phyloP scores from a whole-genome alignment of 2,888 invertebrate species.

The Helobdella robusta region DNA sequence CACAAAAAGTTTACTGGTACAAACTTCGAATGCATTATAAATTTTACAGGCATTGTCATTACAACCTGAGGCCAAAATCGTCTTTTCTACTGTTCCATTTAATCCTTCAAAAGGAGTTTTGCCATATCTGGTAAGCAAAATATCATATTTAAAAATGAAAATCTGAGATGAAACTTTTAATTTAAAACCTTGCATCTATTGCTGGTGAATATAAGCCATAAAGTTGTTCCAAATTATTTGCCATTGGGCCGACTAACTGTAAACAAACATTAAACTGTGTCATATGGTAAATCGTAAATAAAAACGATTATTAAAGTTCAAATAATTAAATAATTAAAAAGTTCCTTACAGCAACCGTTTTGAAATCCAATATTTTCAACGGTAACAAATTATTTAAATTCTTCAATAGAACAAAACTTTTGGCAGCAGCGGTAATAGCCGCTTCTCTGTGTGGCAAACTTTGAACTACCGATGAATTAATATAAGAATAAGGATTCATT shows the following conservation, averaged over 20 bases:
- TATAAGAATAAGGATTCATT: conserved; percentile 40
- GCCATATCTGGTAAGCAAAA: too few species aligned
- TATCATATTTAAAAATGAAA: too few species aligned
- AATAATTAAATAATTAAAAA: not conserved
- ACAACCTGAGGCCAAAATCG: not conserved
- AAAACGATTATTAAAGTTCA: not conserved
- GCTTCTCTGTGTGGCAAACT: conserved; percentile 35
- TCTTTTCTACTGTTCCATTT: not conserved
- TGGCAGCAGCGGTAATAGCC: conserved; percentile 37
- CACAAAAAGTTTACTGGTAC: too few species aligned
- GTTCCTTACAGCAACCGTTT: conserved; percentile 19
- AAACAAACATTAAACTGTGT: too few species aligned
- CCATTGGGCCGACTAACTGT: conserved; percentile 46
- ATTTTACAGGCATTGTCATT: conserved; percentile 10
- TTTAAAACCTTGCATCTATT: conserved; percentile 36
- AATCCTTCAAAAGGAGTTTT: conserved; percentile 7
- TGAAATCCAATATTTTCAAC: not conserved
- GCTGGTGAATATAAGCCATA: conserved; percentile 42
- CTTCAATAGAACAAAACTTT: conserved; percentile 41
- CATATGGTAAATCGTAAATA: too few species aligned
- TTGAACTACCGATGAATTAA: conserved; percentile 35
- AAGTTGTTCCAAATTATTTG: conserved; percentile 39
- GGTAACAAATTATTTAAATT: conserved; percentile 33
- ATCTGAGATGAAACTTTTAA: too few species aligned
- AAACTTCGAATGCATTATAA: too few species aligned